Evolutionary conservation across 2,888 invertebrate species (phyloP).

Genomic region (Melieria crassipennis): DNA sequence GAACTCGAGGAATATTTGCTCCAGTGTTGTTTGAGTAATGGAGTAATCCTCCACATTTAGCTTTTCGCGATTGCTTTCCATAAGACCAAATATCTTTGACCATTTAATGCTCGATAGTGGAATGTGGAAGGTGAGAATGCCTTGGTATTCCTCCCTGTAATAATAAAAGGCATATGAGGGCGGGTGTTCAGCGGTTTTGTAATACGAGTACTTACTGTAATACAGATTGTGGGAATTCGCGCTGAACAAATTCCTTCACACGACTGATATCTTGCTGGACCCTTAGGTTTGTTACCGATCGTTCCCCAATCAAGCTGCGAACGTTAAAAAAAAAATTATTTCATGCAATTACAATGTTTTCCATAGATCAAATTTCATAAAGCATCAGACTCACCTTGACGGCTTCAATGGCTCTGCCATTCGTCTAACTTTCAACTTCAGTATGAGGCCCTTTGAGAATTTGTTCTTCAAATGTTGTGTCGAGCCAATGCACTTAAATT

Average conservation of each 20-base stretch:
- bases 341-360: background rate
- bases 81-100: slow-evolving; percentile 76
- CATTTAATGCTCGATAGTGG: slow-evolving; percentile 69
- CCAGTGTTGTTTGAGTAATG: slow-evolving; percentile 82
- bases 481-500: slow-evolving; percentile 78
- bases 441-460: slow-evolving; percentile 67
- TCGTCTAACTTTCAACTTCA: slow-evolving; percentile 65
- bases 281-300: slow-evolving; percentile 40
- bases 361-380: no score
- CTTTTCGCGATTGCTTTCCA: slow-evolving; percentile 72
- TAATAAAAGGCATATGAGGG: slow-evolving; percentile 1
- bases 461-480: slow-evolving; percentile 81
- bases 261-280: slow-evolving; percentile 47
- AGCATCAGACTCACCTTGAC: slow-evolving; percentile 38
- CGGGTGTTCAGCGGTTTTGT: background rate
- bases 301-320: slow-evolving; percentile 33
- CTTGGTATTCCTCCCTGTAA: slow-evolving; percentile 76
- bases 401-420: slow-evolving; percentile 35
- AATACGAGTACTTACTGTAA: slow-evolving; percentile 52
- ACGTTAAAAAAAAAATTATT: no score
- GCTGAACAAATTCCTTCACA: slow-evolving; percentile 55
- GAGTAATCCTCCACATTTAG: slow-evolving; percentile 80
- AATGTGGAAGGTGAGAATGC: slow-evolving; percentile 77
- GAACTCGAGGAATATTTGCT: slow-evolving; percentile 80
- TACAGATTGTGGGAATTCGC: slow-evolving; percentile 53